Evolutionary conservation across 2,113 vertebrate genomes (phyloP), one percentile per base, ranked within the genome.

Genomic region (Rattus rattus): DNA sequence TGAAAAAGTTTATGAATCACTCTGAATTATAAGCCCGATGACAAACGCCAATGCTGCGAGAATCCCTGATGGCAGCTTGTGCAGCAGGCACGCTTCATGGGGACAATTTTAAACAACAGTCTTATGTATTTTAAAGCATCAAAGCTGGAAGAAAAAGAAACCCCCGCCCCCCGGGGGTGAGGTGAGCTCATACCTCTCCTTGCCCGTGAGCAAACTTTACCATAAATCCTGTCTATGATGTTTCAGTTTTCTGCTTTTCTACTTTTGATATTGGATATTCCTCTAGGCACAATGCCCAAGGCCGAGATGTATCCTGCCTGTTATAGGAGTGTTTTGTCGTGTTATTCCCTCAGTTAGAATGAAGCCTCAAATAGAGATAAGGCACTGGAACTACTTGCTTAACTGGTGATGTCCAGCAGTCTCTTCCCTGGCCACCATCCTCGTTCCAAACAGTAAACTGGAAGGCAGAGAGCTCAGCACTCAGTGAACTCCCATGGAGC

Each of bases 1-100:
- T 94, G 79, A 96, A 97, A 97, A 98, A 97, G 92, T 98, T 98
- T 98, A 97, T 98, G 72, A 97, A 96, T 97, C 97, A 96, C 97
- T 95, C 12, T 98, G 98, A 98, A 96, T 98, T 98, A 96, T 16
- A 85, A 73, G 96, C 91, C 79, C 0, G 1, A 52, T 97, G 97
- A 98, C 97, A 97, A 97, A 98, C 94, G 95, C 26, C 0, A 1
- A 77, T 83, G 67, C 88, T 2, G n/a, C n/a, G 76, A 98, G 96
- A 98, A 97, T 97, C 97, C 96, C 95, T 96, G 97, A 98, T 98
- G 20, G 12, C 87, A 92, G 92, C 39, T 92, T 97, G 81, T 94
- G 59, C 76, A 96, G 96, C 73, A 91, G 94, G 77, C 92, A 75
- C 97, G 97, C 96, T 98, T 98, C 97, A 91, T 94, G 70, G 88